Evolutionary conservation across 2,113 vertebrate species (phyloP), one percentile per base, ranked within the genome.

Genomic region (Anser brachyrhynchus): DNA sequence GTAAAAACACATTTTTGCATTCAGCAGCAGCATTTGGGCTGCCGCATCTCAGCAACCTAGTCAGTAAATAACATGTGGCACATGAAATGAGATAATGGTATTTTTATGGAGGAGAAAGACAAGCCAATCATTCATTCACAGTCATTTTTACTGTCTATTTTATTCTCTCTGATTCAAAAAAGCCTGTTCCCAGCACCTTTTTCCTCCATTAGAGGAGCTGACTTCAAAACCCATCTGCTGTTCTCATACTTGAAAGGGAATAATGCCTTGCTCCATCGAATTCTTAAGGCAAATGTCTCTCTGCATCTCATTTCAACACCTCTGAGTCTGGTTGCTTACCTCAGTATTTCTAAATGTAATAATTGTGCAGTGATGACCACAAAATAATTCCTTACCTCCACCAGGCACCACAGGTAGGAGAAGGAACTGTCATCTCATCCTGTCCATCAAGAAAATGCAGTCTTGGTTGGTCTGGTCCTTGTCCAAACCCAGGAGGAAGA

Each of bases 91-190:
- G 87, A 43, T 94, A 95, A 95, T 96, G 92, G 90, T 90, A 19
- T 93, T 97, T 97, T 97, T 96, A 92, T 96, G 85, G 94, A 93
- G 46, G 75, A 52, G 37, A 83, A 35, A 80, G 90, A 90, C 85
- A 88, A 69, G 64, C 51, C 65, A 81, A 54, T 94, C 90, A 86
- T 67, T 95, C 94, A 88, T 74, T 85, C 85, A 35, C 87, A 46
- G 10, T 95, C 64, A 52, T 67, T 95, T 96, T 97, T 88, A 90
- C 3, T 3, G 72, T 74, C 86, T 93, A 31, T 80, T 96, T 96
- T 92, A 94, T 96, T 77, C 57, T 79, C 74, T 87, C 29, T 75
- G 67, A 61, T 80, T 80, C 72, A 74, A 71, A 96, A 33, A 65
- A 92, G 52, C 7, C 85, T 46, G 43, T 90, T 92, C 86, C 76